These are phyloP conservation scores for Drosophila hamatofila DNA, from an alignment of 2,888 invertebrate species.

Conservation along the genomic window DNA sequence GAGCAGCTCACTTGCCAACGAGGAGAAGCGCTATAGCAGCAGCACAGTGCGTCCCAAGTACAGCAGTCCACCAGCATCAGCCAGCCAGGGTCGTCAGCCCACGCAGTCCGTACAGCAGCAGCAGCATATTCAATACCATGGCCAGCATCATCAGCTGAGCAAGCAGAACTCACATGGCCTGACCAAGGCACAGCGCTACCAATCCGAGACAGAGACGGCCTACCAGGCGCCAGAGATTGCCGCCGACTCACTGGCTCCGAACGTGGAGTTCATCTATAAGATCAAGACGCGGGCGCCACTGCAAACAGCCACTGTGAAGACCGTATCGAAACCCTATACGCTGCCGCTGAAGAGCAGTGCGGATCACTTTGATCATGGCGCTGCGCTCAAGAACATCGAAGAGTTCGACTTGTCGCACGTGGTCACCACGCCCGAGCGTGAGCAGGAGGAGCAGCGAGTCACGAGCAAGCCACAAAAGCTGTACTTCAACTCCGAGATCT, in stretches of 20 bases:
- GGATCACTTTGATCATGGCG: conserved; percentile 84
- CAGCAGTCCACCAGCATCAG: conserved; percentile 25
- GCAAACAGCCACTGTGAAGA: conserved; percentile 83
- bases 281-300: conserved; percentile 83
- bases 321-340: conserved; percentile 81
- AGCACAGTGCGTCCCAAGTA: conserved; percentile 83
- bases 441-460: conserved; percentile 52
- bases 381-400: conserved; percentile 83
- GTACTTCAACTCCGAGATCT: conserved; percentile 84
- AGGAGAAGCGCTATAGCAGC: conserved; percentile 75
- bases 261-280: conserved; percentile 85
- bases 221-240: conserved; percentile 71
- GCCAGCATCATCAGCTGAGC: conserved; percentile 38
- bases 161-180: conserved; percentile 17
- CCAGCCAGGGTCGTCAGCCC: conserved; percentile 34
- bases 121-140: conserved; percentile 37
- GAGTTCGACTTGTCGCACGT: conserved; percentile 84
- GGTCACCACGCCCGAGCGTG: conserved; percentile 72
- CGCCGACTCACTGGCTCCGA: conserved; percentile 80
- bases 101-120: conserved; percentile 31
- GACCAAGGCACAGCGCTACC: conserved; percentile 64
- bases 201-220: conserved; percentile 73
- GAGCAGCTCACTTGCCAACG: conserved; percentile 22
- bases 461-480: conserved; percentile 77
- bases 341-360: conserved; percentile 67